Evolutionary conservation across 2,797 vertebrate species (phyloP), one percentile per base, ranked within the genome.

Genomic region (Ptychadena robeensis): DNA sequence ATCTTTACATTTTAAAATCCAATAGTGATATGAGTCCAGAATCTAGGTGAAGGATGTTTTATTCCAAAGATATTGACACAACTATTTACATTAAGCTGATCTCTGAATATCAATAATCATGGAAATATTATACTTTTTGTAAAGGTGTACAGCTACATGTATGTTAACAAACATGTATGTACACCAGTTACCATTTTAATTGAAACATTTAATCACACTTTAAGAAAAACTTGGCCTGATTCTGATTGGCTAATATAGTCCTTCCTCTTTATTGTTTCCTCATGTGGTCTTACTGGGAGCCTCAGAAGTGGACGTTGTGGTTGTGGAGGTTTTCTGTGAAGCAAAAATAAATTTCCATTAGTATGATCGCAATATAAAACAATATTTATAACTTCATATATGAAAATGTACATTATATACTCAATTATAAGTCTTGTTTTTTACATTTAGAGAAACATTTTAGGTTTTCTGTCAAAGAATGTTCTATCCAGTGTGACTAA

Each of bases 271-370:
- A 78, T 27, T 79, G 78, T 15, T 64, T 30, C 30, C 79, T 83
- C 10, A 48, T 11, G 30, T 40, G n/a, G 63, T 53, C 64, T 77
- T 82, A n/a, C 59, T 59, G 25, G 37, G 59, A 35, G 31, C 31
- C 27, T 83, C 81, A 83, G 81, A 78, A 2, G 57, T 57, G 28
- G 68, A 78, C 72, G 72, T 44, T 18, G 73, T 64, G 73, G 59
- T 31, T 73, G 81, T 78, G 9, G 81, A 83, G 4, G 74, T 64
- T 66, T 37, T 8, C 80, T 78, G 31, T 69, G 48, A 35, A 70
- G 69, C 9, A 81, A 72, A 72, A 66, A 38, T 22, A 53, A 22
- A 48, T 53, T 53, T 53, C 18, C 22, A 22, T 53, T 53, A 22
- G 40, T 44, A 53, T n/a, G 18, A 53, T 22, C n/a, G n/a, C n/a